These are phyloP conservation scores for Mesopsocus fuscifrons DNA, from an alignment of 2,888 invertebrate species.

Conservation along the genomic window DNA sequence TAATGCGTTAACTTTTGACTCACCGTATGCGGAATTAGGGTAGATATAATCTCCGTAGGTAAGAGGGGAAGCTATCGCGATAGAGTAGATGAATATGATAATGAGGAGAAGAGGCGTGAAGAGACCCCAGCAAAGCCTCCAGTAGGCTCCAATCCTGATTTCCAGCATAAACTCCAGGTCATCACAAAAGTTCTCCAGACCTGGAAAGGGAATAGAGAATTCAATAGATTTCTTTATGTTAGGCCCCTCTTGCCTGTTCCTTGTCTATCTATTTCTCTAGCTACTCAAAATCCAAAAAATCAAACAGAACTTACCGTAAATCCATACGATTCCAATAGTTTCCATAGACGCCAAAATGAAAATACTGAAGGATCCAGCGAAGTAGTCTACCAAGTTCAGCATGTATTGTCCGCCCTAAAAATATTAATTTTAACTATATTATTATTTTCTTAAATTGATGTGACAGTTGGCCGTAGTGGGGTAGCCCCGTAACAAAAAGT, in stretches of 20 bases:
- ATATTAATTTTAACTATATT: too few relatives aligned
- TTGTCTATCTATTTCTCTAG: too few relatives aligned
- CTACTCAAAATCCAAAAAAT: too few relatives aligned
- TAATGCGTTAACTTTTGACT: too few relatives aligned
- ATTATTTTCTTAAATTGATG: too few relatives aligned
- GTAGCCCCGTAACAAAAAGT: too few relatives aligned
- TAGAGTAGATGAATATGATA: slow-evolving; percentile 20
- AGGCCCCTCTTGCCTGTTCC: too few relatives aligned
- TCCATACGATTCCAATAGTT: slow-evolving; percentile 27
- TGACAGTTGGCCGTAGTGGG: too few relatives aligned
- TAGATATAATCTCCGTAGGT: slow-evolving; percentile 17
- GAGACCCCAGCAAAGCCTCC: slow-evolving; percentile 22
- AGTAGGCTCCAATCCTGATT: slow-evolving; percentile 19
- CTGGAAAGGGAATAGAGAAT: slow-evolving; percentile 14
- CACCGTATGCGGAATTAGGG: slow-evolving; percentile 15
- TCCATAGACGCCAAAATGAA: slow-evolving; percentile 29
- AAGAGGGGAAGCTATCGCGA: slow-evolving; percentile 17
- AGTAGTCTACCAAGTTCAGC: slow-evolving; percentile 28
- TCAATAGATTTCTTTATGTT: too few relatives aligned
- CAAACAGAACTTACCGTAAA: slow-evolving; percentile 27
- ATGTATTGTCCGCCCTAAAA: slow-evolving; percentile 29
- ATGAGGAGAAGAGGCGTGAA: slow-evolving; percentile 20
- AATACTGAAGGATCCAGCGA: slow-evolving; percentile 28
- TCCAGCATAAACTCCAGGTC: slow-evolving; percentile 23
- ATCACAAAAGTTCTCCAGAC: slow-evolving; percentile 19